Conservation (phyloP, 2,888 invertebrate genomes). For the Polydrusus cervinus region DNA sequence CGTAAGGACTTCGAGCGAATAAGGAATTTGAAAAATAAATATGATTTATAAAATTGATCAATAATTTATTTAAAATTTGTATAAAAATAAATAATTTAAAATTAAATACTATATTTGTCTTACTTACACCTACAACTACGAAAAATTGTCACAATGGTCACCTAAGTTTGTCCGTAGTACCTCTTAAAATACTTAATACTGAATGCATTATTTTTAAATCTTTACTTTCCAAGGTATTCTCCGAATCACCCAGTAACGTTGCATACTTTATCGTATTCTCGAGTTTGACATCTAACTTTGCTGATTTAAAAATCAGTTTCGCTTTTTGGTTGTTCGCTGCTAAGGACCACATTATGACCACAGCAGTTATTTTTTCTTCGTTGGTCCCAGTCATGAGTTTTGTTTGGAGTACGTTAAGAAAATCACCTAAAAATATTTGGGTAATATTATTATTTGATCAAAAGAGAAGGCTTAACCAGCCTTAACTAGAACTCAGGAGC, state of each 20-base stretch:
- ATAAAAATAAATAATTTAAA: constrained; percentile 28
- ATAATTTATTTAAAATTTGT: constrained; percentile 20
- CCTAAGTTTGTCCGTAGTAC: constrained; percentile 39
- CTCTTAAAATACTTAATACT: constrained; percentile 62
- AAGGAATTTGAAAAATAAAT: background rate
- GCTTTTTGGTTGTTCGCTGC: constrained; percentile 82
- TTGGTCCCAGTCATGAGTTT: constrained; percentile 70
- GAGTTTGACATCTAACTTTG: constrained; percentile 71
- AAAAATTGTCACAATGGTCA: constrained; percentile 4
- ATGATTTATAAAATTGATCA: constrained; percentile 6
- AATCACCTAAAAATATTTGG: constrained; percentile 70
- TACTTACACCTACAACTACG: background rate
- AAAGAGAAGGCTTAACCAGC: too few species aligned
- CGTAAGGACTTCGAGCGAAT: too few species aligned
- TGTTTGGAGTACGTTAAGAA: constrained; percentile 71
- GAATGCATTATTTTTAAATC: constrained; percentile 65
- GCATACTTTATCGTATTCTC: constrained; percentile 71
- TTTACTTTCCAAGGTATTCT: constrained; percentile 63
- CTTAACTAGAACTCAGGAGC: too few species aligned
- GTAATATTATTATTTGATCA: too few species aligned
- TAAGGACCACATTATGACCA: constrained; percentile 79
- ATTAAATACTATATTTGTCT: constrained; percentile 4
- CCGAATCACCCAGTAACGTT: constrained; percentile 64
- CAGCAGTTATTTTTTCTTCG: constrained; percentile 71
- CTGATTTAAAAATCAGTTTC: constrained; percentile 73